Base-by-base conservation (phyloP, 2,797 vertebrate genomes). In the Pseudochromis fuscus region DNA sequence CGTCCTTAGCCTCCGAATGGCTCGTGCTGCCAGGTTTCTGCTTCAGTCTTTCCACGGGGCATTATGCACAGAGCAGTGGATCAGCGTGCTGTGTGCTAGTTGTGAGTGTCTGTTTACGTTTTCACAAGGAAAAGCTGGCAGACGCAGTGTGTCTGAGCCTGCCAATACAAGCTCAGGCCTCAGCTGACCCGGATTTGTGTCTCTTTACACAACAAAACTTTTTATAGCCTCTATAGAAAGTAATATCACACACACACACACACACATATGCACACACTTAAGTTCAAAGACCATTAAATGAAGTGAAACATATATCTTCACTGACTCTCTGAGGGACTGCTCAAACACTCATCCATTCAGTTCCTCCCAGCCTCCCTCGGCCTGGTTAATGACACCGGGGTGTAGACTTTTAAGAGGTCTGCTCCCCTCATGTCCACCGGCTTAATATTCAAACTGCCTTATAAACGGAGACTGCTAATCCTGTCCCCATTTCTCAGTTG, bases 101-200 rank as follows among this genome's bases (percentile, higher is more conserved):
- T 79, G 73, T 76, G 80, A 84, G 79, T 74, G 78, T 81, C 74
- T 87, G 87, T 88, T 92, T 87, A 89, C 74, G 79, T 87, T 89
- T 86, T 84, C 82, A 79, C 85, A 66, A 83, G 74, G 85, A 87
- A 83, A 44, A 83, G 79, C 77, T 92, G 90, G 89, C 89, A 84
- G 88, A 72, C 8, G 16, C 71, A 4, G 63, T 44, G 76, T 18
- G 76, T 69, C 75, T 44, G 33, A 64, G 64, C 69, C 72, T 87
- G 90, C 88, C 89, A 87, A 79, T 62, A 76, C 75, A 81, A 86
- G 75, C 86, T 74, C 64, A 28, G 72, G 81, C 84, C 83, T 84
- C 66, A 67, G 85, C 75, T 90, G 89, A 87, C 87, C 80, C 40
- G 66, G 77, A 86, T 89, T 86, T 86, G 75, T 83, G 79, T 88